Base-by-base conservation (phyloP, 2,113 vertebrate genomes). In the Balaenoptera acutorostrata region DNA sequence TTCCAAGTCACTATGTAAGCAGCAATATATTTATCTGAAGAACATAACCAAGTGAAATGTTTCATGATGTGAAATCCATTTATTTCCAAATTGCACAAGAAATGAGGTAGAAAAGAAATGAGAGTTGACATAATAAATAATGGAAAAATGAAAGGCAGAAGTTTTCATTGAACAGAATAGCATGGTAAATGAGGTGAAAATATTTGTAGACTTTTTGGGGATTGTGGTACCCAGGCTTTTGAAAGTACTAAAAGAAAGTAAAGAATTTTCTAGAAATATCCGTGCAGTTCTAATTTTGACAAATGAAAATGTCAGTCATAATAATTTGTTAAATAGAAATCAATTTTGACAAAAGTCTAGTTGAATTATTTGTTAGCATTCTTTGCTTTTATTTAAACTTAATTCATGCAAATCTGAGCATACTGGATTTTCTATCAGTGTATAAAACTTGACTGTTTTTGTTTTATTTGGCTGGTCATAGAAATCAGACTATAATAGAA, bases 31-130 rank as follows among this genome's bases (percentile, higher is more conserved):
- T 93, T 88, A 88, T 94, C 33, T 89, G 31, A 88, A 92, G 39
- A 82, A 55, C 77, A 64, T 57, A 95, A 87, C 64, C 2, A 75
- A 88, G n/a, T 46, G 33, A 93, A 90, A 89, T 46, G 9, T 46
- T n/a, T 90, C 85, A 14, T 71, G 15, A 63, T 95, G 18, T 92
- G 25, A 96, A 95, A 94, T 96, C 46, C 36, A 95, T 57, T 93
- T 88, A 81, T 85, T 82, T 86, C 14, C 0, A 92, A 86, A 89
- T 71, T 72, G 8, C 20, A 29, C 27, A 69, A 83, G 66, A 61
- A 95, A 83, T 97, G 41, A 69, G 85, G 12, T 93, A 18, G 44
- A 78, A 91, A 94, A 88, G 72, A 92, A 92, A 88, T 77, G 55
- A 75, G 6, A 96, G 10, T 36, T 87, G 75, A 94, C 64, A 92